Conservation (phyloP, 2,797 vertebrate species). For the Poeciliopsis turneri region DNA sequence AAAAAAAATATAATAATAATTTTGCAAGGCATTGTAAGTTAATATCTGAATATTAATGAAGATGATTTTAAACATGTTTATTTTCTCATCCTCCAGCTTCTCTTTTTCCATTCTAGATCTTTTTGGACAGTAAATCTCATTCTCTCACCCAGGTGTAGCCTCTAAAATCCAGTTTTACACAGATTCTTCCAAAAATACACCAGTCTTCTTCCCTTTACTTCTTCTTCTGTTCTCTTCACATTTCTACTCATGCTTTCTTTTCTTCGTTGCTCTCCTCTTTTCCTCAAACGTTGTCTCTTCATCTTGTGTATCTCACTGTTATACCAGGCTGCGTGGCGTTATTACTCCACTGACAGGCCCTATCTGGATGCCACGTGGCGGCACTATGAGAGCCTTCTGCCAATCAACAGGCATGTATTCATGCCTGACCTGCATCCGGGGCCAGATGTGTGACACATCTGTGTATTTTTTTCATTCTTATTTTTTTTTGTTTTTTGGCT, state of each 20-base stretch:
- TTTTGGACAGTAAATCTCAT: neutral
- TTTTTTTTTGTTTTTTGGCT: slow-evolving; percentile 70
- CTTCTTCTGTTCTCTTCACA: neutral
- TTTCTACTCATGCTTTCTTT: slow-evolving; percentile 15
- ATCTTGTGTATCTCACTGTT: slow-evolving; percentile 40
- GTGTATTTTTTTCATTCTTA: slow-evolving; percentile 78
- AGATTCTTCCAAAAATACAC: neutral
- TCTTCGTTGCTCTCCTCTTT: neutral
- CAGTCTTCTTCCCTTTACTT: slow-evolving; percentile 12
- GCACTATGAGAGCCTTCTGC: slow-evolving; percentile 87
- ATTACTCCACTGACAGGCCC: slow-evolving; percentile 85
- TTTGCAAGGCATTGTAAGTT: neutral
- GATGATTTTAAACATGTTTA: neutral
- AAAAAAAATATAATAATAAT: neutral
- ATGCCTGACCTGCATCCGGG: slow-evolving; percentile 73
- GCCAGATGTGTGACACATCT: slow-evolving; percentile 62
- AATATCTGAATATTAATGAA: neutral
- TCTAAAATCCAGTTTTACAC: neutral
- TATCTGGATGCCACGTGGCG: slow-evolving; percentile 86
- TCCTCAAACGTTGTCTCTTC: slow-evolving; percentile 20
- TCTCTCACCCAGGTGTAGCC: neutral
- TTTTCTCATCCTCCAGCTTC: slow-evolving; percentile 29
- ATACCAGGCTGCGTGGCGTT: slow-evolving; percentile 87
- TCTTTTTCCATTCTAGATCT: slow-evolving; percentile 22
- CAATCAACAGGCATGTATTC: slow-evolving; percentile 87